Evolutionary conservation across 2,113 vertebrate genomes (phyloP).

Genomic region (Salvator merianae): DNA sequence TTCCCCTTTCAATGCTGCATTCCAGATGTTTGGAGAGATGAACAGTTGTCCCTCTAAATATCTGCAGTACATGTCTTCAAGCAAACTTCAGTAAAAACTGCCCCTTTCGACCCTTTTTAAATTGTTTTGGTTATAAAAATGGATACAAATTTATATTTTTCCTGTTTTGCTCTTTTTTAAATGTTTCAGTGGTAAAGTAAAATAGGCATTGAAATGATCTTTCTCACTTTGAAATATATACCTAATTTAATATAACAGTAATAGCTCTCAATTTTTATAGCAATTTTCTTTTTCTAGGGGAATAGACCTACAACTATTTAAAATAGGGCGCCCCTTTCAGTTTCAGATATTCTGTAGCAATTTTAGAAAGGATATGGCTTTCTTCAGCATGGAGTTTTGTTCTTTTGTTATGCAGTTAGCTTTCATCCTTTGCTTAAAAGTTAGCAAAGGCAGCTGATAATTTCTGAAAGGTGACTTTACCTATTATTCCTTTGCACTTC

Average conservation of each 20-base stretch:
- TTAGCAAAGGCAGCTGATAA: neutral
- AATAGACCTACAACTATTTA: neutral
- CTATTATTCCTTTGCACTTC: constrained; percentile 2
- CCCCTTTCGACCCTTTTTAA: no score
- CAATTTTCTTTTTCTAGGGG: neutral
- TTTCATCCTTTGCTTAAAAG: constrained; percentile 19
- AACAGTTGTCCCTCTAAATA: neutral
- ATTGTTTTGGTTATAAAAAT: no score
- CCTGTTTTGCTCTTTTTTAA: neutral
- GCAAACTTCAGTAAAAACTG: neutral
- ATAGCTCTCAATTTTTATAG: neutral
- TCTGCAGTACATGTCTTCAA: neutral
- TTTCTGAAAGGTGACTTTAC: neutral
- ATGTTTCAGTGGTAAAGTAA: neutral
- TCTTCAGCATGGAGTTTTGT: neutral
- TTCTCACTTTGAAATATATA: neutral
- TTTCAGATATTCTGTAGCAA: constrained; percentile 5
- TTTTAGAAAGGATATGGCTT: neutral
- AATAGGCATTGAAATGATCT: neutral
- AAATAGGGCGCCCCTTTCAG: neutral
- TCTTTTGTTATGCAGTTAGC: neutral
- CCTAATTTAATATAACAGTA: neutral
- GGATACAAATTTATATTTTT: neutral
- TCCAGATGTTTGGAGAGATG: neutral
- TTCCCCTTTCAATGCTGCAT: neutral